Conservation (phyloP, 2,797 vertebrate species). For the Leontopithecus rosalia region DNA sequence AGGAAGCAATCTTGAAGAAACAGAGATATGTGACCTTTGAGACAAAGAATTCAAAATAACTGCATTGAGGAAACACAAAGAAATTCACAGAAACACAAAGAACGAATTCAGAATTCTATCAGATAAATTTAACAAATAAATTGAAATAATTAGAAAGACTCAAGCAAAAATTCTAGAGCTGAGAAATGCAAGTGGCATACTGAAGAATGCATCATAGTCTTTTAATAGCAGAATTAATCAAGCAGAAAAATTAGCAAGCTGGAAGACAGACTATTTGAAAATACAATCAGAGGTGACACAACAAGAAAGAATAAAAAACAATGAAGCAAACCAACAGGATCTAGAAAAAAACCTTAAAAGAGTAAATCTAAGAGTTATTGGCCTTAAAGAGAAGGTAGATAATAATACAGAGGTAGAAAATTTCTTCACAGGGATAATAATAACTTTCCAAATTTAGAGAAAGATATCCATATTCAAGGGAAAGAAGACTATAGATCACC, state of each 20-base stretch:
- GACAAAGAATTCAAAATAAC: no score
- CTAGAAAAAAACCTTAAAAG: neutral
- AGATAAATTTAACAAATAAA: neutral
- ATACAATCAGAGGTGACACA: neutral
- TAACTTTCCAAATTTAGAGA: neutral
- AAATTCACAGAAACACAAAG: no score
- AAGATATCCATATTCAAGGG: neutral
- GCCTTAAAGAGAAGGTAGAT: no score
- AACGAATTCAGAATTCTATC: no score
- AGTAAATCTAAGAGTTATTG: no score
- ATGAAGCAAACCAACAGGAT: neutral
- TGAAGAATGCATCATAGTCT: neutral
- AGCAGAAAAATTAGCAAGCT: neutral
- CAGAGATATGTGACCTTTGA: no score
- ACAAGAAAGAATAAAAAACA: neutral
- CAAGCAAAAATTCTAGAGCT: neutral
- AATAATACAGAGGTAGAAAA: no score
- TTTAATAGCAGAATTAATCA: neutral
- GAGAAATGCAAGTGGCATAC: neutral
- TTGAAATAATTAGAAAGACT: neutral
- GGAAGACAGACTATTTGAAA: neutral
- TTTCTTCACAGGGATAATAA: no score
- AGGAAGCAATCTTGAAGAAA: no score
- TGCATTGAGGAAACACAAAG: no score
- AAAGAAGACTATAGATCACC: neutral